phyloP scores from a whole-genome alignment of 1,140 invertebrate species.

The Nebria ingens region DNA sequence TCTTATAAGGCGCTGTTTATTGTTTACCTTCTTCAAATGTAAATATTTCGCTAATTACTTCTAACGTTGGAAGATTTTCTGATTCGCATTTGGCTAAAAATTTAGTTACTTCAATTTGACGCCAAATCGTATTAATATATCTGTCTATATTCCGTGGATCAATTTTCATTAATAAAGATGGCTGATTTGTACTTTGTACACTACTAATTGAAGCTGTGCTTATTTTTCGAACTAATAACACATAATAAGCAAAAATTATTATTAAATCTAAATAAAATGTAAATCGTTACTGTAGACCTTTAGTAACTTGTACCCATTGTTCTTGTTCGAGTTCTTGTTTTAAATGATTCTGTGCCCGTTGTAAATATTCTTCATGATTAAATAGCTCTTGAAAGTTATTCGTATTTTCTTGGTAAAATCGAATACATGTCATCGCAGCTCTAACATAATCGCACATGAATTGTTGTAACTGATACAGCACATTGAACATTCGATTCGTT shows the following conservation, averaged over 20 bases:
- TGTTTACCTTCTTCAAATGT: conserved; percentile 24
- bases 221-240: conserved; percentile 11
- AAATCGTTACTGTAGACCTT: conserved; percentile 21
- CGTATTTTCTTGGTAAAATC: conserved; percentile 50
- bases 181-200: conserved; percentile 33
- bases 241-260: no score
- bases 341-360: conserved; percentile 51
- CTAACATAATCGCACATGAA: conserved; percentile 56
- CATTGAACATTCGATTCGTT: conserved; percentile 48
- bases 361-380: conserved; percentile 41
- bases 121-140: conserved; percentile 56
- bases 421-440: conserved; percentile 62
- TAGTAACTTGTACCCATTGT: conserved; percentile 31
- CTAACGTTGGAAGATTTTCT: conserved; percentile 30
- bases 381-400: conserved; percentile 44
- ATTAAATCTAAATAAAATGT: neutral
- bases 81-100: conserved; percentile 52
- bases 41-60: conserved; percentile 15
- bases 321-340: conserved; percentile 38
- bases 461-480: conserved; percentile 57
- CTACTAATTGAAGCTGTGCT: conserved; percentile 28
- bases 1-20: conserved; percentile 3
- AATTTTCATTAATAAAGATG: conserved; percentile 47
- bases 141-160: conserved; percentile 53
- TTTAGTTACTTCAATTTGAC: conserved; percentile 57